Evolutionary conservation across 2,888 invertebrate species (phyloP).

Genomic region (Folsomia manolachei): DNA sequence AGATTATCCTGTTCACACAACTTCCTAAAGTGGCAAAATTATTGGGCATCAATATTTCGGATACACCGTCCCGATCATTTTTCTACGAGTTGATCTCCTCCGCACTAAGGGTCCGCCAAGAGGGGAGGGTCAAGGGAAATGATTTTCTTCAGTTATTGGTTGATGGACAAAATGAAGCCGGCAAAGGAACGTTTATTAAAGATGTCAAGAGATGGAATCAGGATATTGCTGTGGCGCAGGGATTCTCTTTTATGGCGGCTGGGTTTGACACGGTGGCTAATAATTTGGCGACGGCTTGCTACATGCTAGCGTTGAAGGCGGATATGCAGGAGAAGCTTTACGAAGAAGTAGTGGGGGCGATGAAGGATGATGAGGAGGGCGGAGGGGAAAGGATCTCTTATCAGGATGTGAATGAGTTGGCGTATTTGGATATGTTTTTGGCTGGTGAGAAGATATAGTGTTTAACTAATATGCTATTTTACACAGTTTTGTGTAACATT

Average conservation of each 20-base stretch:
- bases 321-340: constrained; percentile 9
- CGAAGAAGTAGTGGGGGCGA: not conserved
- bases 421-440: not conserved
- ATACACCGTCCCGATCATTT: not conserved
- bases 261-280: constrained; percentile 7
- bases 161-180: not conserved
- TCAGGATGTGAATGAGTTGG: not conserved
- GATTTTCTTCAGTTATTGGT: not conserved
- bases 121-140: not conserved
- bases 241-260: not conserved
- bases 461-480: no score
- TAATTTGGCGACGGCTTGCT: not conserved
- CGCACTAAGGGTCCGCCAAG: not conserved
- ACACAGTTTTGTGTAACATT: no score
- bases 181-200: not conserved
- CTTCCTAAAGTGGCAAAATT: not conserved
- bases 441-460: not conserved
- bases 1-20: not conserved
- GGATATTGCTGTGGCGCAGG: not conserved
- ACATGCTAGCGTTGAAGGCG: not conserved
- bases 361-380: no score
- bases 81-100: not conserved
- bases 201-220: not conserved
- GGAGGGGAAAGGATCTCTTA: not conserved
- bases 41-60: not conserved